Base-by-base conservation (phyloP, 2,113 vertebrate genomes). In the Rhea pennata region DNA sequence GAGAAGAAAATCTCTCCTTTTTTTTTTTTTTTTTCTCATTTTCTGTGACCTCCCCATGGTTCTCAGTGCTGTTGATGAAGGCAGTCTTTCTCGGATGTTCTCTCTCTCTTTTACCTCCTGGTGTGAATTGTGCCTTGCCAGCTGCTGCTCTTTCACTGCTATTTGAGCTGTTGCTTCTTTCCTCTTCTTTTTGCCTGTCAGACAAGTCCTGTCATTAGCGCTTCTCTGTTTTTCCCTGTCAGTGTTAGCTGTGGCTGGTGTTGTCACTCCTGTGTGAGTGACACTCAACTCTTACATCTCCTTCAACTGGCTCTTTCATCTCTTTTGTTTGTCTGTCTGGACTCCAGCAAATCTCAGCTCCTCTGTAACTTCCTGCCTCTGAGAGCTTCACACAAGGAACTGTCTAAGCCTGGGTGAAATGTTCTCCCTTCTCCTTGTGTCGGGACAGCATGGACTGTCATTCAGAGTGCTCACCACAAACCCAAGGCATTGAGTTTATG, bases 81-180 rank as follows among this genome's bases (percentile, higher is more conserved):
- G 42, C 85, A 76, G 20, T 66, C 70, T 70, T 94, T 58, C 44
- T 82, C 1, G 0, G 27, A 42, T n/a, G 10, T 79, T 91, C 15
- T 46, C 9, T 62, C n/a, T 66, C 22, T 72, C 73, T 75, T 72
- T 64, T 42, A 66, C 54, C 54, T 93, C 82, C 77, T 83, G 64
- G 59, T 71, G 84, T 56, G 78, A 95, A 64, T 48, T 80, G 33
- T 92, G 81, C 59, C 72, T 96, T 27, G 51, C 56, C 84, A 91
- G 50, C 67, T 89, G 40, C 78, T 92, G 50, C 53, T 91, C 73
- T 88, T 83, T 74, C 40, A 13, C 53, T 58, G 66, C 83, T 88
- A 20, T 72, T 84, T 59, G 58, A 84, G 40, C 23, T 39, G 33
- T 64, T 78, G 44, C 40, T 42, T 74, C 58, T 73, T 88, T 50